Base-by-base conservation (phyloP, 1,140 invertebrate species). In the Rhagoletis zephyria region DNA sequence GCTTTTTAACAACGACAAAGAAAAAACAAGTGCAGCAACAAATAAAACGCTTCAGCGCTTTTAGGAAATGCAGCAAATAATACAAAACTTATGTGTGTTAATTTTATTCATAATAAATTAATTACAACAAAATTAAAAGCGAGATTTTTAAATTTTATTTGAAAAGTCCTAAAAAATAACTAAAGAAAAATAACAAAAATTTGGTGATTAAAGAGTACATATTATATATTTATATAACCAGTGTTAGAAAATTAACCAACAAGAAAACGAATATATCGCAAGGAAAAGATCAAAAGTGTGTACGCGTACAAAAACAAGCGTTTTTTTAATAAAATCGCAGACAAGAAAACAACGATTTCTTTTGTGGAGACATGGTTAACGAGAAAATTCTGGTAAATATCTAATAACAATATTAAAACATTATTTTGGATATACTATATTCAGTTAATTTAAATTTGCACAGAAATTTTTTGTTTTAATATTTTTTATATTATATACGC, bases 311-410 rank as follows among this genome's bases (percentile, higher is more conserved):
- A 74, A 14, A 74, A 48, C 45, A 74, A 45, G 48, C 45, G 30
- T 14, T 42, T 14, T 42, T 7, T 16, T 6, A 48, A 74, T 0
- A 30, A 45, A 74, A 74, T n/a, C 12, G 16, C 40, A 74, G 30
- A 74, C 10, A 40, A 1, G 30, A 30, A 45, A 74, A 16, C 10
- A 7, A 74, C 19, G 14, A 42, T n/a, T n/a, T 56, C 19, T 86
- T 86, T 86, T 12, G 56, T 51, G 85, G 85, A 86, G 85, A 63
- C 59, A 86, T 86, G 85, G 42, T 86, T 40, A 86, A 65, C 56
- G n/a, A 59, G 51, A 86, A 86, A 64, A 64, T 86, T 45, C 14
- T 40, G 85, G 85, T 86, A 65, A 86, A 48, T 63, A 81, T 42
- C 14, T 70, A 2, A 14, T 70, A n/a, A n/a, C n/a, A n/a, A n/a